These are phyloP conservation scores for Physeter macrocephalus DNA, from an alignment of 2,113 vertebrate species.

Conservation along the genomic window DNA sequence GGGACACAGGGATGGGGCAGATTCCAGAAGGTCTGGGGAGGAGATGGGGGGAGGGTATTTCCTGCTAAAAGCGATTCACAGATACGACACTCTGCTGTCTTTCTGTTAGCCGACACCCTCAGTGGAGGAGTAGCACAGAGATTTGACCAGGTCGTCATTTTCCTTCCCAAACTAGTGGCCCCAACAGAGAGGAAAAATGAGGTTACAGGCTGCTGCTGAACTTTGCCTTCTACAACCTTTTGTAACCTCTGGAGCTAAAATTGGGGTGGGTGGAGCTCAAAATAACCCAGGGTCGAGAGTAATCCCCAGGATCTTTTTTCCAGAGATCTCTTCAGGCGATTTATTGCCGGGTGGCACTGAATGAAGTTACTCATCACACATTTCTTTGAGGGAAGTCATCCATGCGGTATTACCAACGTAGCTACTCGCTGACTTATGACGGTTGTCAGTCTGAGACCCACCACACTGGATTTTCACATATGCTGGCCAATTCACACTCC, in stretches of 20 bases:
- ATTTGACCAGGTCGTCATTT: not conserved
- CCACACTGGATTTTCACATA: not conserved
- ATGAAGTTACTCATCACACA: too few species aligned
- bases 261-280: not conserved
- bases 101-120: not conserved
- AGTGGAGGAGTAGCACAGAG: not conserved
- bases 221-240: not conserved
- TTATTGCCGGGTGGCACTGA: not conserved
- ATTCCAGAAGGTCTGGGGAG: not conserved
- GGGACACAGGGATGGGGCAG: not conserved
- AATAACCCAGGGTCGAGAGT: not conserved
- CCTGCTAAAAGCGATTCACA: not conserved
- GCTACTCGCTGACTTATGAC: not conserved
- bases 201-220: too few species aligned
- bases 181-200: not conserved
- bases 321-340: not conserved
- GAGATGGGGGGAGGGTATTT: not conserved
- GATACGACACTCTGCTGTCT: not conserved
- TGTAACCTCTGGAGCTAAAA: not conserved
- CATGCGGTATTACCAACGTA: not conserved
- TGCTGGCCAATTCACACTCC: not conserved
- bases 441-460: not conserved
- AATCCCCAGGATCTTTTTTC: not conserved
- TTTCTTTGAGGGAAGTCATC: not conserved
- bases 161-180: not conserved